Evolutionary conservation across 2,888 invertebrate species (phyloP).

Genomic region (Laothoe populi): DNA sequence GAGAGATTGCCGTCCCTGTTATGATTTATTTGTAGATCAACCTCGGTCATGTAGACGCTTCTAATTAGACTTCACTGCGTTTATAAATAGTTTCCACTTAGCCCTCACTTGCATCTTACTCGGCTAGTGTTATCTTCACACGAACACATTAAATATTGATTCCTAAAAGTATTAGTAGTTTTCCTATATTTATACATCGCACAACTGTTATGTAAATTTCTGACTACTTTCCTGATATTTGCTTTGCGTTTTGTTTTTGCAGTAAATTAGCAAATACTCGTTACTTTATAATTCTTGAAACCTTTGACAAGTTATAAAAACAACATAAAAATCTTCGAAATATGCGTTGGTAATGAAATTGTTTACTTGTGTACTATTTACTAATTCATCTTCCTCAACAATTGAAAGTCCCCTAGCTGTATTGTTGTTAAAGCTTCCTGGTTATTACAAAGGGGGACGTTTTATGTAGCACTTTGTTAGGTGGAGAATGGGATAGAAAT

Average conservation of each 20-base stretch:
- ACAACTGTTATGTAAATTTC: constrained; percentile 4
- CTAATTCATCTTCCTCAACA: constrained; percentile 13
- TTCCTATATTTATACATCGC: background rate
- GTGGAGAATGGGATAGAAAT: background rate
- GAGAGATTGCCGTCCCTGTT: constrained; percentile 39
- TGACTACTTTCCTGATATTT: constrained; percentile 6
- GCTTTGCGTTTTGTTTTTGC: constrained; percentile 1
- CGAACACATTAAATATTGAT: constrained; percentile 21
- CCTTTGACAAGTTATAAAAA: background rate
- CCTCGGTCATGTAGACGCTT: constrained; percentile 64
- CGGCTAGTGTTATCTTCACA: constrained; percentile 50
- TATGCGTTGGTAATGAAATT: constrained; percentile 1
- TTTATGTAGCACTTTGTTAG: constrained; percentile 3
- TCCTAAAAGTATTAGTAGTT: background rate
- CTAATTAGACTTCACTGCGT: constrained; percentile 68
- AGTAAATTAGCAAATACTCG: constrained; percentile 3
- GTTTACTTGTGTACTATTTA: constrained; percentile 15
- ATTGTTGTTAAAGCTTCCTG: constrained; percentile 20
- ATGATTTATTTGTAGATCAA: constrained; percentile 65
- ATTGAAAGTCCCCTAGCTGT: constrained; percentile 1
- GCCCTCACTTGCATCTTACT: constrained; percentile 62
- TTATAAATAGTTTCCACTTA: constrained; percentile 77
- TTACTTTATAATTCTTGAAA: background rate
- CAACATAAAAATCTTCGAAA: too few relatives aligned
- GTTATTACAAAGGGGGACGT: constrained; percentile 20